Percentiles rank a stretch among this genome's conserved stretches.
Conservation (phyloP, 2,888 invertebrate genomes). For the Tyria jacobaeae region DNA sequence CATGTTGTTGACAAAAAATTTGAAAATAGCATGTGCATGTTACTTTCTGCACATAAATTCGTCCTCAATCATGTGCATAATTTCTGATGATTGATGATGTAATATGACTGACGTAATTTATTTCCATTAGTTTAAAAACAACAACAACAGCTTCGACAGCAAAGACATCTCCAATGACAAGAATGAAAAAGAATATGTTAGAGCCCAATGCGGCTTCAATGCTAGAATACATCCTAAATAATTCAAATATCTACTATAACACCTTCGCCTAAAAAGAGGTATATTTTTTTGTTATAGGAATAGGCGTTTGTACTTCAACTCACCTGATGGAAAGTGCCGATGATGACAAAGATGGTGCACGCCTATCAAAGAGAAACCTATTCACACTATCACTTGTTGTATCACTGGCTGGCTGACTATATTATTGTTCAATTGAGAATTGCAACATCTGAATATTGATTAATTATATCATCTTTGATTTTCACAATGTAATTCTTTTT, state of each 20-base stretch:
- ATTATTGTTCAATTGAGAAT: background rate
- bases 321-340: too few relatives aligned
- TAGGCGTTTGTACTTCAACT: too few relatives aligned
- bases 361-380: too few relatives aligned
- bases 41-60: background rate
- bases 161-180: constrained; percentile 14
- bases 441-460: background rate
- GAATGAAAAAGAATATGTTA: constrained; percentile 17
- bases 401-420: background rate
- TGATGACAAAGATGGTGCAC: too few relatives aligned
- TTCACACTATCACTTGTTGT: too few relatives aligned
- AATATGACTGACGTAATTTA: too few relatives aligned
- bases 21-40: background rate
- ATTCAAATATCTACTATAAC: background rate
- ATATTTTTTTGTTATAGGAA: too few relatives aligned
- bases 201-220: constrained; percentile 17
- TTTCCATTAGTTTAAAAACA: constrained; percentile 20
- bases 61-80: too few relatives aligned
- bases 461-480: background rate
- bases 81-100: too few relatives aligned
- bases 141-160: constrained; percentile 33
- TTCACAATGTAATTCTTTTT: too few relatives aligned
- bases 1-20: constrained; percentile 39
- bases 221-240: constrained; percentile 22
- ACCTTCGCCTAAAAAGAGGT: too few relatives aligned